Percentiles rank a stretch among this genome's conserved stretches.
These are phyloP conservation scores for Zele albiditarsus DNA, from an alignment of 2,888 invertebrate genomes.

Conservation along the genomic window DNA sequence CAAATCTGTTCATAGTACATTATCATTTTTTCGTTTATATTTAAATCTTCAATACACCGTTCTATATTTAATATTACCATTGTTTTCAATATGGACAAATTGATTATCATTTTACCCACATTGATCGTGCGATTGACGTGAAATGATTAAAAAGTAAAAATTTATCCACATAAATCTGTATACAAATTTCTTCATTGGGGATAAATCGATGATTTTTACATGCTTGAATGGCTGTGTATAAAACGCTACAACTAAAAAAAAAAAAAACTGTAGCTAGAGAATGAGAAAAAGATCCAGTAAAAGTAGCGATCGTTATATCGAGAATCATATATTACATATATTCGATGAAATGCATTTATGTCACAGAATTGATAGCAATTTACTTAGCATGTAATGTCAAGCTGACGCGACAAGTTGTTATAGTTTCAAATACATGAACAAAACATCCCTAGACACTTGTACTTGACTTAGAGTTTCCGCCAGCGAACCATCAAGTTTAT, in stretches of 20 bases:
- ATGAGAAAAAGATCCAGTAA: not conserved
- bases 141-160: not conserved
- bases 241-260: no score
- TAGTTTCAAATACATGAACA: not conserved
- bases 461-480: conserved; percentile 2
- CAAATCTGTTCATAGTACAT: not conserved
- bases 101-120: not conserved
- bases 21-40: no score
- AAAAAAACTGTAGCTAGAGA: no score
- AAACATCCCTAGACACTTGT: not conserved
- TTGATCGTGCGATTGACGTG: not conserved
- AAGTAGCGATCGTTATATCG: not conserved
- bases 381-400: not conserved
- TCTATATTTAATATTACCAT: no score
- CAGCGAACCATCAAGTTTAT: conserved; percentile 7
- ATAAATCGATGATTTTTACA: not conserved
- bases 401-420: not conserved
- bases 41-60: no score
- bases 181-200: not conserved
- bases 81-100: not conserved
- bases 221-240: no score
- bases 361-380: not conserved
- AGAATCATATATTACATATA: not conserved
- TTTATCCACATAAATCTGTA: not conserved
- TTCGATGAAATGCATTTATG: not conserved